These are phyloP conservation scores for Leucophenga varia DNA, from an alignment of 1,140 invertebrate species.

Conservation along the genomic window DNA sequence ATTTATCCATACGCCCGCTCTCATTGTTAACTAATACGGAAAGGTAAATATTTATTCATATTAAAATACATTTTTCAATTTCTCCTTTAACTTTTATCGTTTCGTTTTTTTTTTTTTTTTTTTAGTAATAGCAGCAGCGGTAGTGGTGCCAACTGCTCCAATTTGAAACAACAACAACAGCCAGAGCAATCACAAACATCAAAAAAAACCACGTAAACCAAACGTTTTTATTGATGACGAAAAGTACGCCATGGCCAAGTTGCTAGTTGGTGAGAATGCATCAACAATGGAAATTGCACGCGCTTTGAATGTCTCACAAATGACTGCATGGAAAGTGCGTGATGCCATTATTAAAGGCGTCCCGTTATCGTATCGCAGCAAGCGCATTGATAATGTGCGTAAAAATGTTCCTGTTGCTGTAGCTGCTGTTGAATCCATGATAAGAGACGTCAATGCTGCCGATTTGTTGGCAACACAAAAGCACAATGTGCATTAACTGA, in stretches of 20 bases:
- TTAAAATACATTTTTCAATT: too few species aligned
- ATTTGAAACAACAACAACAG: slow-evolving; percentile 10
- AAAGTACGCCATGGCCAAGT: slow-evolving; percentile 52
- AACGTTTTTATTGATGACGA: slow-evolving; percentile 55
- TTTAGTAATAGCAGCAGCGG: slow-evolving; percentile 33
- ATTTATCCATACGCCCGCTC: slow-evolving; percentile 45
- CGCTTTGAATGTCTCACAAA: slow-evolving; percentile 48
- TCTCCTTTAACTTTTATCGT: neutral
- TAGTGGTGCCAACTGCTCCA: slow-evolving; percentile 20
- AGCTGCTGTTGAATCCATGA: too few species aligned
- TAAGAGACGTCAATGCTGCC: too few species aligned
- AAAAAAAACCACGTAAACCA: slow-evolving; percentile 51
- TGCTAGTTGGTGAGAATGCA: slow-evolving; percentile 46
- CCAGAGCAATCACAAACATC: slow-evolving; percentile 13
- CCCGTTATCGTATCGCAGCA: slow-evolving; percentile 50
- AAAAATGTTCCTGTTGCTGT: too few species aligned
- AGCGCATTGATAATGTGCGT: slow-evolving; percentile 28
- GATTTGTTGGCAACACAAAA: neutral
- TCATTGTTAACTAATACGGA: too few species aligned
- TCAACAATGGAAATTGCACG: slow-evolving; percentile 53
- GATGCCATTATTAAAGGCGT: slow-evolving; percentile 52
- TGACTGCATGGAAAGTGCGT: slow-evolving; percentile 53
- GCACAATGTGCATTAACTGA: neutral
- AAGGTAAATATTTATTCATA: too few species aligned
- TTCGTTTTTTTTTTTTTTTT: neutral